phyloP scores from a whole-genome alignment of 2,797 vertebrate genomes.

The Trachurus trachurus region DNA sequence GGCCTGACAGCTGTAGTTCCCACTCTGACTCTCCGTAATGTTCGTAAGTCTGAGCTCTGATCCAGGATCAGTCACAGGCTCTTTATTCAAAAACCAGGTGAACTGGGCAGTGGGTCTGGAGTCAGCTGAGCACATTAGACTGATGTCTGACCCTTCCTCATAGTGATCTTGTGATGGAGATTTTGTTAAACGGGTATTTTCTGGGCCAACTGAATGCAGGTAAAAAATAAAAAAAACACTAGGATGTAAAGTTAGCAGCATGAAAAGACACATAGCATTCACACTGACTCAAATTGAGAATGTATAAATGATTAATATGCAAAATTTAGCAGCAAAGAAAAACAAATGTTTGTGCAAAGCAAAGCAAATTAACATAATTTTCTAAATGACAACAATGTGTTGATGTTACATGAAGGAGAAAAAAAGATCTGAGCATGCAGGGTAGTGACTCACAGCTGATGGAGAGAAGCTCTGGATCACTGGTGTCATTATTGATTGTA shows the following conservation, averaged over 20 bases:
- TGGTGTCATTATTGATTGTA: too few relatives aligned
- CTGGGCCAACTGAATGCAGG: conserved; percentile 64
- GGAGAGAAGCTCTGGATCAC: conserved; percentile 25
- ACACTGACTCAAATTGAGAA: background rate
- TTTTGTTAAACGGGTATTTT: conserved; percentile 18
- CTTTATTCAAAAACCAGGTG: conserved; percentile 64
- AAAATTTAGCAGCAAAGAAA: background rate
- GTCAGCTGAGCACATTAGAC: conserved; percentile 57
- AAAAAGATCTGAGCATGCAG: background rate
- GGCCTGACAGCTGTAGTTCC: conserved; percentile 74
- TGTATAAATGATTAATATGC: background rate
- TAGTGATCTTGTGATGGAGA: background rate
- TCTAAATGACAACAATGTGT: background rate
- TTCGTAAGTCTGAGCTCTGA: conserved; percentile 59
- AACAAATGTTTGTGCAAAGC: background rate
- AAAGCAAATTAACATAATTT: background rate
- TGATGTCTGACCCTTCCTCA: conserved; percentile 52
- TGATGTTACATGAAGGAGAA: background rate
- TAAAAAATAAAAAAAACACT: background rate
- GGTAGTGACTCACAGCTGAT: conserved; percentile 72
- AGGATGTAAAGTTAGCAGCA: background rate
- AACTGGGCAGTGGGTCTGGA: conserved; percentile 61
- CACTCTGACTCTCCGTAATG: conserved; percentile 63
- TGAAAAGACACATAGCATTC: background rate
- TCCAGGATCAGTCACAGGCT: conserved; percentile 17